Evolutionary conservation across 37 sponge, comb jelly and placozoan genomes (phyloP), one percentile per base, ranked within the genome.

Genomic region (Crambe crambe): DNA sequence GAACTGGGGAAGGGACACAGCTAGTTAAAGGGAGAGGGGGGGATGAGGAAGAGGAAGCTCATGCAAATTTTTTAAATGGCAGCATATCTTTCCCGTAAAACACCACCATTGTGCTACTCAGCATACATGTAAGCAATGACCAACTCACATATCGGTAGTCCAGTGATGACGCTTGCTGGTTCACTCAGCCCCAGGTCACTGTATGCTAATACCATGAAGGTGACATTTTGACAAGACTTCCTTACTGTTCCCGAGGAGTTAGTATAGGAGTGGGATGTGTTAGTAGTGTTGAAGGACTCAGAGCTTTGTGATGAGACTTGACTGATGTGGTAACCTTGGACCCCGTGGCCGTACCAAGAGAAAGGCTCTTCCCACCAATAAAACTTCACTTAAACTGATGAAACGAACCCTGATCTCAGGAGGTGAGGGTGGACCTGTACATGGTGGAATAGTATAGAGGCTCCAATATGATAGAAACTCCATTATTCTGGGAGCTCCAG

Each of bases 351-450:
- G 10, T 47, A 6, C 73, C 73, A 72, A 26, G 73, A 8, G 42
- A 72, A 72, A 29, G 73, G 73, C 26, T 42, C 30, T 47, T 26
- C 34, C 73, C 73, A 72, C 26, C 34, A 72, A 21, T 10, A 29
- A 29, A 21, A 72, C 1, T 12, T 42, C 30, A 6, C n/a, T 47
- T 2, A 51, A 44, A 72, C 30, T 72, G 27, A 31, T 44, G n/a
- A 40, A 26, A 1, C 0, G 30, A 23, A 51, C 27, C 25, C 12
- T 42, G 26, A 47, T 22, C 2, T 22, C 73, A 51, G 73, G 73
- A 6, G 54, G 51, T 1, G 17, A 31, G 30, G 73, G 73, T 2
- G 73, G 73, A 12, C 73, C 73, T 72, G 12, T 47, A 47, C 51
- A 47, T n/a, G n/a, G 12, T 47, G 12, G 12, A 15, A 15, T 47